Evolutionary conservation across 2,888 invertebrate species (phyloP).

Genomic region (Sarcophaga caerulescens): DNA sequence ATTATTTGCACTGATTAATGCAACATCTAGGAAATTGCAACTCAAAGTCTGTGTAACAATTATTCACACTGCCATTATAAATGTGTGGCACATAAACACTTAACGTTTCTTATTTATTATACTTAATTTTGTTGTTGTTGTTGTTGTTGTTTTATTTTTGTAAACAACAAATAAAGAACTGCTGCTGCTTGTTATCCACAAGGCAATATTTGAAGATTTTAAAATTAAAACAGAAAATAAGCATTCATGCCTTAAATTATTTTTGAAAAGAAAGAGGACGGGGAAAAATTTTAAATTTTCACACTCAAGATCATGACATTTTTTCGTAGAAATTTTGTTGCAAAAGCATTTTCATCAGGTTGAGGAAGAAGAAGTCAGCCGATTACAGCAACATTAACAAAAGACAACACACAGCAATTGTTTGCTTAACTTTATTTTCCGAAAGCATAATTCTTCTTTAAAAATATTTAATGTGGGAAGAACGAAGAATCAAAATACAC

Average conservation of each 20-base stretch:
- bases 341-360: too few species aligned
- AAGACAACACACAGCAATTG: too few species aligned
- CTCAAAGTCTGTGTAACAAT: conserved; percentile 65
- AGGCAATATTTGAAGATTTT: neutral
- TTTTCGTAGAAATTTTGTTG: neutral
- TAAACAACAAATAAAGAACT: conserved; percentile 27
- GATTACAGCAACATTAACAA: too few species aligned
- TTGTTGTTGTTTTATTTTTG: conserved; percentile 20
- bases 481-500: too few species aligned
- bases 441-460: too few species aligned
- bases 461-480: too few species aligned
- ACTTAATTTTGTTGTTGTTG: neutral
- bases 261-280: neutral
- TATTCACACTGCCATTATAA: conserved; percentile 62
- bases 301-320: conserved; percentile 21
- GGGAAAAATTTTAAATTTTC: neutral
- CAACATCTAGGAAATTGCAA: conserved; percentile 65
- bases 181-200: conserved; percentile 7
- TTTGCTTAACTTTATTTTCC: too few species aligned
- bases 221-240: neutral
- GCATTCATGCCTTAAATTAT: neutral
- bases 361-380: too few species aligned
- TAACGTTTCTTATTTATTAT: conserved; percentile 61
- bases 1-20: conserved; percentile 70
- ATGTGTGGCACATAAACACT: conserved; percentile 65